A percentile compares a stretch with the other conserved stretches of the same genome.
phyloP scores from a whole-genome alignment of 2,797 vertebrate species.

The Eupleurogrammus muticus region DNA sequence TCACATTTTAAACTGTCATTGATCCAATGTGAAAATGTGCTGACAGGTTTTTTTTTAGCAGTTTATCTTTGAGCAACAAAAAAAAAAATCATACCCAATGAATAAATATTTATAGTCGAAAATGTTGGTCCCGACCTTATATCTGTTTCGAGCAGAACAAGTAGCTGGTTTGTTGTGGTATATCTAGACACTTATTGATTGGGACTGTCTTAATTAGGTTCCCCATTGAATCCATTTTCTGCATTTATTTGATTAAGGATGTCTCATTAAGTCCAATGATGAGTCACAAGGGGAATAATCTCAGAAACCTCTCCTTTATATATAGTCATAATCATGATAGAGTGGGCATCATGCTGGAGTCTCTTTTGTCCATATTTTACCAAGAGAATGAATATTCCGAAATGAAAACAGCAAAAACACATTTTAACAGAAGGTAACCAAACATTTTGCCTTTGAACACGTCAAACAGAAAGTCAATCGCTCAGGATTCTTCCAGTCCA shows the following conservation, averaged over 20 bases:
- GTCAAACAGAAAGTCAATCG: constrained; percentile 2
- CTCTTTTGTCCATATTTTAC: not conserved
- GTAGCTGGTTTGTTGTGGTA: not conserved
- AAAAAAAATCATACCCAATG: too few relatives aligned
- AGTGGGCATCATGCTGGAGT: not conserved
- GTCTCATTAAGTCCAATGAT: constrained; percentile 3
- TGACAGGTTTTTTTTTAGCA: too few relatives aligned
- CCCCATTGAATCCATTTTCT: constrained; percentile 1
- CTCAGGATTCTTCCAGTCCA: not conserved
- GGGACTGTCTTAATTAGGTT: not conserved
- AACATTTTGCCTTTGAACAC: not conserved
- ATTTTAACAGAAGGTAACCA: not conserved
- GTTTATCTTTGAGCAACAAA: too few relatives aligned
- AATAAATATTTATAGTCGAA: too few relatives aligned
- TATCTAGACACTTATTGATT: not conserved
- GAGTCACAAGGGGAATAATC: not conserved
- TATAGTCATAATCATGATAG: constrained; percentile 5
- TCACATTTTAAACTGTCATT: too few relatives aligned
- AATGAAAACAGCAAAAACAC: not conserved
- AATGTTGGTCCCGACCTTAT: not conserved
- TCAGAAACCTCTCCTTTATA: constrained; percentile 19
- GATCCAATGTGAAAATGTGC: too few relatives aligned
- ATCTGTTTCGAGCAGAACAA: constrained; percentile 9
- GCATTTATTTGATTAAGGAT: constrained; percentile 22
- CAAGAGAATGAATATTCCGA: not conserved